Evolutionary conservation across 1,140 invertebrate genomes (phyloP).

Genomic region (Drosophila elegans): DNA sequence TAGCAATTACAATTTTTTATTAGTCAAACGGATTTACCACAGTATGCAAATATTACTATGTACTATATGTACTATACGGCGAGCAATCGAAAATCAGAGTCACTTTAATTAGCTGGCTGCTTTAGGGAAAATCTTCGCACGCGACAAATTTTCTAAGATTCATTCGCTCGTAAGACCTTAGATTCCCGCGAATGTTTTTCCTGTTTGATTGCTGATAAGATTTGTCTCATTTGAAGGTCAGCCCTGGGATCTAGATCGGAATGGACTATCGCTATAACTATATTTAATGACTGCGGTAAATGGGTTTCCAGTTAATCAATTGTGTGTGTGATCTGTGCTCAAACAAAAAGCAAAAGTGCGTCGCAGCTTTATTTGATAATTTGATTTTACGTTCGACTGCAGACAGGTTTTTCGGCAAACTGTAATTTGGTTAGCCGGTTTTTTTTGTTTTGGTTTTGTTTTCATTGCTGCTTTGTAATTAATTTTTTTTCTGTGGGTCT

Average conservation of each 20-base stretch:
- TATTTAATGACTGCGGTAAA: conserved; percentile 20
- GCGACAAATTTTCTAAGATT: conserved; percentile 8
- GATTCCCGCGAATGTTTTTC: conserved; percentile 27
- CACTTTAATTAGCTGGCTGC: conserved; percentile 26
- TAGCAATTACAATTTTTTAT: conserved; percentile 45
- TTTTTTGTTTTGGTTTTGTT: conserved; percentile 33
- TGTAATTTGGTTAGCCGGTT: conserved; percentile 61
- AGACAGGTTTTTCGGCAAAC: conserved; percentile 53
- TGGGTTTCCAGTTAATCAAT: conserved; percentile 40
- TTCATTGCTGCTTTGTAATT: conserved; percentile 36
- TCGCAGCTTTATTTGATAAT: conserved; percentile 54
- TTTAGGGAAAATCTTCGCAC: not conserved
- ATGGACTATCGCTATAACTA: conserved; percentile 8
- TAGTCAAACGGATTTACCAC: conserved; percentile 41
- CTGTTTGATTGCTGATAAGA: conserved; percentile 40
- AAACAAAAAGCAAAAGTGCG: conserved; percentile 59
- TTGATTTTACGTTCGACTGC: conserved; percentile 26
- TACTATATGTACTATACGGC: not conserved
- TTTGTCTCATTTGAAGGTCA: conserved; percentile 43
- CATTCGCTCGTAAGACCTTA: conserved; percentile 18
- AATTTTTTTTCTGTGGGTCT: conserved; percentile 16
- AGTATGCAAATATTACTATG: not conserved
- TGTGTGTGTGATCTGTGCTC: not conserved
- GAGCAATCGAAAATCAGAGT: conserved; percentile 4
- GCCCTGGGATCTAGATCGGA: conserved; percentile 21